Conservation (phyloP, 2,797 vertebrate genomes). For the Chaenodraco wilsoni region DNA sequence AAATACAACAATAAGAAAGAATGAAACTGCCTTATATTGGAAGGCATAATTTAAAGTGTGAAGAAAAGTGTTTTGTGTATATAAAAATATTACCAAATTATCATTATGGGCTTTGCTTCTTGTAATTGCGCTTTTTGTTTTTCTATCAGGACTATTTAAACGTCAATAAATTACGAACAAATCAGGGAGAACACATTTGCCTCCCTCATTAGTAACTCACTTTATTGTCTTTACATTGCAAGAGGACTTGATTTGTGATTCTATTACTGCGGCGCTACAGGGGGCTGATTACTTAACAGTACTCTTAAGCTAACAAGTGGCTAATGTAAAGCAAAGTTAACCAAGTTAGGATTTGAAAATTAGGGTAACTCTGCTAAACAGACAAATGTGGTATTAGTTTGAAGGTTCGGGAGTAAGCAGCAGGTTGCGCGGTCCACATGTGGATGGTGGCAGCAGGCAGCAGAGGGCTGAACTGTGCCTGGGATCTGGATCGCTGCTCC, state of each 20-base stretch:
- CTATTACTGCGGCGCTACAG: slow-evolving; percentile 59
- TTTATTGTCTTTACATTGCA: slow-evolving; percentile 72
- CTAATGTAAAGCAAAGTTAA: slow-evolving; percentile 78
- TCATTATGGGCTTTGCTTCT: slow-evolving; percentile 36
- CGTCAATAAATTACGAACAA: slow-evolving; percentile 70
- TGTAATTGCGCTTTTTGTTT: slow-evolving; percentile 42
- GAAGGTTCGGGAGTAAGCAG: slow-evolving; percentile 67
- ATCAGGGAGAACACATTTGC: slow-evolving; percentile 65
- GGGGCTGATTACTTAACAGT: slow-evolving; percentile 67
- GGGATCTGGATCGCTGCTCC: slow-evolving; percentile 81
- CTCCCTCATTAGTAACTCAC: slow-evolving; percentile 64
- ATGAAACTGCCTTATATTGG: slow-evolving; percentile 21
- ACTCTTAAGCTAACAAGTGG: slow-evolving; percentile 58
- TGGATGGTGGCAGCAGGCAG: slow-evolving; percentile 87
- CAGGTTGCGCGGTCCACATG: slow-evolving; percentile 82
- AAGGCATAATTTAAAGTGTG: slow-evolving; percentile 40
- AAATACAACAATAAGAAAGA: slow-evolving; percentile 37
- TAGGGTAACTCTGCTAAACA: slow-evolving; percentile 84
- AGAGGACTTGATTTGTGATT: slow-evolving; percentile 65
- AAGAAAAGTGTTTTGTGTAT: slow-evolving; percentile 29
- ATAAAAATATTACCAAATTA: slow-evolving; percentile 46
- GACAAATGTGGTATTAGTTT: slow-evolving; percentile 79
- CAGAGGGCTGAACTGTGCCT: slow-evolving; percentile 85
- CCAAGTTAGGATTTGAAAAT: slow-evolving; percentile 80
- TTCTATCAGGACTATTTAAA: slow-evolving; percentile 52